These are phyloP conservation scores for Drosophila phalerata DNA, from an alignment of 2,888 invertebrate genomes.

Conservation along the genomic window DNA sequence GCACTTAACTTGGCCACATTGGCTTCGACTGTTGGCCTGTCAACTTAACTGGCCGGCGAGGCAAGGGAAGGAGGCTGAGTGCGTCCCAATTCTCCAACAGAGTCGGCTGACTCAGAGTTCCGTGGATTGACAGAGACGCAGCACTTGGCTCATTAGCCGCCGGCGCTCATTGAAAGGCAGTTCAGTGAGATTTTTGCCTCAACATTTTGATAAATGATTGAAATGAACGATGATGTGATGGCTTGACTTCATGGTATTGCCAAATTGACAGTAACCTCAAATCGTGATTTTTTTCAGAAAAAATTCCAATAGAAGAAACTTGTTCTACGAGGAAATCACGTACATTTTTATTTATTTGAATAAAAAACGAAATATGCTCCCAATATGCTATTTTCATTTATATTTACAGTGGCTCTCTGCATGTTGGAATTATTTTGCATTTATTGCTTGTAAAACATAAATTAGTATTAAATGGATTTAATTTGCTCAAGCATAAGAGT, in stretches of 20 bases:
- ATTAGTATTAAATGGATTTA: no score
- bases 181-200: constrained; percentile 27
- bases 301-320: constrained; percentile 8
- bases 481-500: no score
- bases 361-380: neutral
- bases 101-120: constrained; percentile 58
- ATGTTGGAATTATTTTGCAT: no score
- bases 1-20: constrained; percentile 75
- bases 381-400: neutral
- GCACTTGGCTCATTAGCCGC: constrained; percentile 73
- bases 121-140: constrained; percentile 48
- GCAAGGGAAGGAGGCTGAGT: neutral
- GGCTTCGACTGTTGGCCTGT: constrained; percentile 52
- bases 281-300: constrained; percentile 25
- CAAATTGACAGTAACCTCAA: constrained; percentile 48
- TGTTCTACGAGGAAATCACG: neutral
- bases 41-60: constrained; percentile 55
- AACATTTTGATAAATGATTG: constrained; percentile 75
- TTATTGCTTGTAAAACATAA: no score
- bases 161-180: constrained; percentile 53
- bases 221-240: constrained; percentile 58
- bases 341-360: neutral
- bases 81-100: constrained; percentile 33
- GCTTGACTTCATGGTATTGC: constrained; percentile 26
- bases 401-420: no score